A percentile compares a stretch with the other conserved stretches of the same genome.
Evolutionary conservation across 2,888 invertebrate genomes (phyloP).

Genomic region (Sphecodes monilicornis): DNA sequence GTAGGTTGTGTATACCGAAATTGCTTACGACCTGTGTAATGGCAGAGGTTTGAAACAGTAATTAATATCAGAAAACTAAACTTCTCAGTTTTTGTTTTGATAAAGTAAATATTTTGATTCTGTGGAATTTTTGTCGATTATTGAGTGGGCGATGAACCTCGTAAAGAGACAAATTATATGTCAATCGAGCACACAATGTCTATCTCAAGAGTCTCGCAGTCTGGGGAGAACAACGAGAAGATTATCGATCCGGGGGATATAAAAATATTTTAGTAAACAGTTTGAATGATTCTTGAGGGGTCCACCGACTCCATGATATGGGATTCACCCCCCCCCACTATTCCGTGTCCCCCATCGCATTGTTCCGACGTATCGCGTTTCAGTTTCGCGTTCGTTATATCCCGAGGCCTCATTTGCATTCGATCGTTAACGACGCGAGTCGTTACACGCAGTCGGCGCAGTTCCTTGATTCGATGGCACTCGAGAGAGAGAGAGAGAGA

Average conservation of each 20-base stretch:
- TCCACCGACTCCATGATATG: neutral
- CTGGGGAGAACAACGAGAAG: neutral
- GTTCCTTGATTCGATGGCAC: constrained; percentile 58
- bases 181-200: neutral
- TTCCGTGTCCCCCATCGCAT: constrained; percentile 18
- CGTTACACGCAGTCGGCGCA: constrained; percentile 50
- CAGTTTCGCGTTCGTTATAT: constrained; percentile 47
- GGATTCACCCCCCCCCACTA: neutral
- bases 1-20: too few species aligned
- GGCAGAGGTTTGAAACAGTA: too few species aligned
- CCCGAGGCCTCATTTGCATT: constrained; percentile 25
- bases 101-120: too few species aligned
- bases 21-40: too few species aligned
- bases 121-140: too few species aligned
- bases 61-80: too few species aligned
- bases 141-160: too few species aligned
- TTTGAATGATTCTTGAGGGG: neutral
- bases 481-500: constrained; percentile 23
- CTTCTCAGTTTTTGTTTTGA: too few species aligned
- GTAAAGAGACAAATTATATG: neutral
- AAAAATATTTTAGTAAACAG: neutral
- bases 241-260: neutral
- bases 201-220: neutral
- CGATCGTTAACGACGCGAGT: constrained; percentile 58
- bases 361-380: constrained; percentile 51